These are phyloP conservation scores for Whitmania pigra DNA, from an alignment of 1,140 invertebrate genomes.

Conservation along the genomic window DNA sequence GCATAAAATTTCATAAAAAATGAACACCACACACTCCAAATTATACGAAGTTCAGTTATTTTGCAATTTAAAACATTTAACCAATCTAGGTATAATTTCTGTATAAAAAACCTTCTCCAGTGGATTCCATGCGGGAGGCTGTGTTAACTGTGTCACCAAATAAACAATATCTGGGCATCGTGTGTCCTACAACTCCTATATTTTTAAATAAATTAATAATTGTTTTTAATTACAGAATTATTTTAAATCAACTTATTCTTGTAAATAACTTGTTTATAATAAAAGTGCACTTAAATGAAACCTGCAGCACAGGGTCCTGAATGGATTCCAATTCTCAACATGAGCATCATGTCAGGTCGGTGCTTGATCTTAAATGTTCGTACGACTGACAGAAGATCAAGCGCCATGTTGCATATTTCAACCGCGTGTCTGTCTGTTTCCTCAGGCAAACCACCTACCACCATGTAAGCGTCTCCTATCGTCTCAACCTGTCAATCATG, in stretches of 20 bases:
- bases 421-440: conserved; percentile 58
- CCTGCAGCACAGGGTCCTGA: conserved; percentile 45
- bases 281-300: neutral
- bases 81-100: neutral
- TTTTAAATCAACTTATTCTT: neutral
- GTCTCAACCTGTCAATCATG: too few relatives aligned
- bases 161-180: conserved; percentile 38
- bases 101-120: conserved; percentile 29
- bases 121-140: conserved; percentile 62
- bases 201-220: neutral
- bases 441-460: conserved; percentile 57
- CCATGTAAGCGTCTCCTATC: conserved; percentile 32
- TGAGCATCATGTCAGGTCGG: conserved; percentile 61
- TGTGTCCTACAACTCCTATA: conserved; percentile 22
- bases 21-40: neutral
- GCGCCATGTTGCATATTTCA: conserved; percentile 74
- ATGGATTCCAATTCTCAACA: conserved; percentile 66
- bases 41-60: neutral
- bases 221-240: neutral
- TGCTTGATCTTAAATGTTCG: conserved; percentile 68
- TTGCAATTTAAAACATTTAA: neutral
- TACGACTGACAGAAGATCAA: conserved; percentile 67
- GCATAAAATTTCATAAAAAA: neutral
- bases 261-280: neutral
- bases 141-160: conserved; percentile 64